A percentile compares a stretch with the other conserved stretches of the same genome.
phyloP scores from a whole-genome alignment of 2,888 invertebrate genomes.

The Nasonia oneida region DNA sequence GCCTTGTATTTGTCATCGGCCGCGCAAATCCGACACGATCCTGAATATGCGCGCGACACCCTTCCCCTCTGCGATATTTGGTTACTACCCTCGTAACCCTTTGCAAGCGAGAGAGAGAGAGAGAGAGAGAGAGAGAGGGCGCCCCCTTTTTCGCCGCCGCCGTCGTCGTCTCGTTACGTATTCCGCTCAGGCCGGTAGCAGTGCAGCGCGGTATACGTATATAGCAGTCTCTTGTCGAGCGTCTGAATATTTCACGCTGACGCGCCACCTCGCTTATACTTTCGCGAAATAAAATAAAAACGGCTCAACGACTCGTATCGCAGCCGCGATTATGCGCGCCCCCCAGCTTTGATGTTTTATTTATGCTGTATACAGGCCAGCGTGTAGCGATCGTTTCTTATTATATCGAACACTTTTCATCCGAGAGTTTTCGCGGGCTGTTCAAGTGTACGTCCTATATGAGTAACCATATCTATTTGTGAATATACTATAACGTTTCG shows the following conservation, averaged over 20 bases:
- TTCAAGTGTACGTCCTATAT: too few species aligned
- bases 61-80: slow-evolving; percentile 64
- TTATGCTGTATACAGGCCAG: not conserved
- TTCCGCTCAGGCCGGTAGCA: slow-evolving; percentile 24
- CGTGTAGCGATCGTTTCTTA: not conserved
- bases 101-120: slow-evolving; percentile 35
- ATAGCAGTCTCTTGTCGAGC: not conserved
- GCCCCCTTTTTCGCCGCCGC: not conserved
- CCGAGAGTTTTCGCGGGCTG: not conserved
- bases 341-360: slow-evolving; percentile 8
- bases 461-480: not conserved
- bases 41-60: slow-evolving; percentile 12
- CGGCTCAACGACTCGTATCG: slow-evolving; percentile 22
- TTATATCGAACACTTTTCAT: not conserved
- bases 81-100: slow-evolving; percentile 69
- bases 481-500: too few species aligned
- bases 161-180: slow-evolving; percentile 15
- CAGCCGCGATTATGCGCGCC: not conserved
- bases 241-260: slow-evolving; percentile 44
- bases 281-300: slow-evolving; percentile 47
- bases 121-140: not conserved
- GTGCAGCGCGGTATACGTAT: not conserved
- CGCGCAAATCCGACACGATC: slow-evolving; percentile 43
- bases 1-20: slow-evolving; percentile 42
- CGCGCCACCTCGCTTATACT: not conserved